Conservation (phyloP, 2,113 vertebrate species). For the Vanacampus margaritifer region DNA sequence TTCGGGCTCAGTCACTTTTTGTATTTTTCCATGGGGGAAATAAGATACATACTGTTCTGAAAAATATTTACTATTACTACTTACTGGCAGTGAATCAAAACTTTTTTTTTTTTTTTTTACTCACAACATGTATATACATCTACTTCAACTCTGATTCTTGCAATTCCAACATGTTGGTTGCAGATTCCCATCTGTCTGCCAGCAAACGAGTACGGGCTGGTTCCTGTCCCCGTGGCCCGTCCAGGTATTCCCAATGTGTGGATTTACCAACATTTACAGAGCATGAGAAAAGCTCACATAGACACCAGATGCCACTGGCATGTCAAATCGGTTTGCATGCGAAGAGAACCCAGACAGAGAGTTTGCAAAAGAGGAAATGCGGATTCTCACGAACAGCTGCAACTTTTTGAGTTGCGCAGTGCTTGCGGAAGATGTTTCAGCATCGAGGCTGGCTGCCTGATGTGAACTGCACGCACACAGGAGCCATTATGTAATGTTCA, state of each 20-base stretch:
- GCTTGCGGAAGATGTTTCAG: constrained; percentile 4
- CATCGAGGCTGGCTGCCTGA: background rate
- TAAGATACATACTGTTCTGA: no score
- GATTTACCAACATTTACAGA: background rate
- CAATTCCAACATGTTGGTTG: background rate
- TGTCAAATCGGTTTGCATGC: background rate
- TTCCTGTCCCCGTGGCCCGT: constrained; percentile 3
- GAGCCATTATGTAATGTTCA: background rate
- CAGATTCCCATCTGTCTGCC: background rate
- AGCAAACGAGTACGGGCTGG: constrained; percentile 10
- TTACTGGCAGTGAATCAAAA: background rate
- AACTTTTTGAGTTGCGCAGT: constrained; percentile 8
- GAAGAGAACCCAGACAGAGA: background rate
- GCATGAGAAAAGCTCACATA: constrained; percentile 1
- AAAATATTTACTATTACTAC: no score
- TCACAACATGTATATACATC: background rate
- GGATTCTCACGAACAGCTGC: constrained; percentile 15
- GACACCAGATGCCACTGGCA: no score
- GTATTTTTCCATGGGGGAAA: no score
- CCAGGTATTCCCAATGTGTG: constrained; percentile 18
- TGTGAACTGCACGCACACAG: background rate
- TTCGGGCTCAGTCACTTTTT: no score
- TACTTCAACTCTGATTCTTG: background rate
- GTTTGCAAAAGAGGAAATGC: constrained; percentile 7
- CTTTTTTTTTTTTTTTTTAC: background rate